Evolutionary conservation across 2,797 vertebrate species (phyloP).

Genomic region (Melanotaenia pygmaea): DNA sequence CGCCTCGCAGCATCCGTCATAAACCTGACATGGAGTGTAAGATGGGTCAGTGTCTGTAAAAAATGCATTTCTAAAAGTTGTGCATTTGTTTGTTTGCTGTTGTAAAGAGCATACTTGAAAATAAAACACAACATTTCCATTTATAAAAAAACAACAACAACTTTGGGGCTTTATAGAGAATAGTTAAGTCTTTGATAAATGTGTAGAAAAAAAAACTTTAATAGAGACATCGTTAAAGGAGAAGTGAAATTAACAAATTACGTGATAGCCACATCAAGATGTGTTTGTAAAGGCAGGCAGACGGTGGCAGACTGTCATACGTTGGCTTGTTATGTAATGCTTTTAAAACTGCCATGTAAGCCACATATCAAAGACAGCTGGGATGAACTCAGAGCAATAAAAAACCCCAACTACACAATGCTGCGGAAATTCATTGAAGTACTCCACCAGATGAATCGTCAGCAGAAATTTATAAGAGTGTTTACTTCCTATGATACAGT

Average conservation of each 20-base stretch:
- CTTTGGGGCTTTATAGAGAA: conserved; percentile 57
- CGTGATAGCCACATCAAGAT: conserved; percentile 80
- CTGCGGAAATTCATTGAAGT: conserved; percentile 55
- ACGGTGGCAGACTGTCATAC: conserved; percentile 63
- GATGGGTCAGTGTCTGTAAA: conserved; percentile 3
- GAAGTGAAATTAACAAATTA: conserved; percentile 77
- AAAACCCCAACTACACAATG: conserved; percentile 50
- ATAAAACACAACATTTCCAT: conserved; percentile 36
- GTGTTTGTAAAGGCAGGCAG: conserved; percentile 66
- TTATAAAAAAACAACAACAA: conserved; percentile 5
- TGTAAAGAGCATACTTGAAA: conserved; percentile 40
- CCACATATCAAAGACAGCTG: conserved; percentile 70
- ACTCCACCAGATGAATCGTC: conserved; percentile 62
- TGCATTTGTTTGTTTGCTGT: conserved; percentile 37
- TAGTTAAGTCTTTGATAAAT: conserved; percentile 74
- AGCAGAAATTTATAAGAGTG: conserved; percentile 40
- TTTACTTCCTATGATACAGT: conserved; percentile 18
- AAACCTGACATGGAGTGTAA: conserved; percentile 84
- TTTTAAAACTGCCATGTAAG: conserved; percentile 65
- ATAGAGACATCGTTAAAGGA: conserved; percentile 71
- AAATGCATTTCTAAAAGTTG: background rate
- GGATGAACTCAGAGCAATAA: conserved; percentile 65
- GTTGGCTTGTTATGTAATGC: conserved; percentile 54
- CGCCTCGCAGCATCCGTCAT: conserved; percentile 96
- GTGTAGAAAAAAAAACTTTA: conserved; percentile 76